phyloP scores from a whole-genome alignment of 2,113 vertebrate species.

The Opisthocomus hoazin region DNA sequence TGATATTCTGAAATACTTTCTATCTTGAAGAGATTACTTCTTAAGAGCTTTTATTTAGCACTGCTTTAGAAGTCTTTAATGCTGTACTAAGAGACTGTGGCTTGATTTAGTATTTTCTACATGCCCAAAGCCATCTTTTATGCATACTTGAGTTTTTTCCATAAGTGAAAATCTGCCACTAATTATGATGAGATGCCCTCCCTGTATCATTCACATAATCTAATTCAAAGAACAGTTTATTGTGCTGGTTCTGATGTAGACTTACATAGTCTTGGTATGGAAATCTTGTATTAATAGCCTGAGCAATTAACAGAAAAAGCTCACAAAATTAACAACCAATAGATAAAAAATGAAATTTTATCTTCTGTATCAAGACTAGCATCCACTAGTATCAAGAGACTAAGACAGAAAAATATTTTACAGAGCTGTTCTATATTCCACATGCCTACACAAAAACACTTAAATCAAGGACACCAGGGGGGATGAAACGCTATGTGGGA shows the following conservation, averaged over 20 bases:
- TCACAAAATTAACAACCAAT: background rate
- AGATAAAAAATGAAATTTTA: background rate
- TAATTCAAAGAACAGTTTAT: background rate
- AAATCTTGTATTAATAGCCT: background rate
- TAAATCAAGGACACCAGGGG: background rate
- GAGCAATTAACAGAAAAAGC: background rate
- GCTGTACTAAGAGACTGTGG: background rate
- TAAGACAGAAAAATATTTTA: background rate
- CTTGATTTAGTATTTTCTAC: background rate
- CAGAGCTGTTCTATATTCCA: background rate
- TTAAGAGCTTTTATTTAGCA: background rate
- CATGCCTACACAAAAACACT: rapidly evolving
- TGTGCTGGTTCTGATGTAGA: background rate
- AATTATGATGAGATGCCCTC: background rate
- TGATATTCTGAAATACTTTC: background rate
- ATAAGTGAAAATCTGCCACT: background rate
- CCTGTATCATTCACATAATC: background rate
- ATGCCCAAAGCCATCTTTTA: background rate
- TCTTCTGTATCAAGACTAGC: background rate
- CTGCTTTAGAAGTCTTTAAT: background rate
- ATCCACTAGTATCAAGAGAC: background rate
- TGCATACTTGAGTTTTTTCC: background rate
- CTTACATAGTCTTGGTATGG: background rate
- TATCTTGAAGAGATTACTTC: background rate
- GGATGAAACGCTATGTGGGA: rapidly evolving